These are phyloP conservation scores for Zophobas morio DNA, from an alignment of 1,140 invertebrate species.

Conservation along the genomic window DNA sequence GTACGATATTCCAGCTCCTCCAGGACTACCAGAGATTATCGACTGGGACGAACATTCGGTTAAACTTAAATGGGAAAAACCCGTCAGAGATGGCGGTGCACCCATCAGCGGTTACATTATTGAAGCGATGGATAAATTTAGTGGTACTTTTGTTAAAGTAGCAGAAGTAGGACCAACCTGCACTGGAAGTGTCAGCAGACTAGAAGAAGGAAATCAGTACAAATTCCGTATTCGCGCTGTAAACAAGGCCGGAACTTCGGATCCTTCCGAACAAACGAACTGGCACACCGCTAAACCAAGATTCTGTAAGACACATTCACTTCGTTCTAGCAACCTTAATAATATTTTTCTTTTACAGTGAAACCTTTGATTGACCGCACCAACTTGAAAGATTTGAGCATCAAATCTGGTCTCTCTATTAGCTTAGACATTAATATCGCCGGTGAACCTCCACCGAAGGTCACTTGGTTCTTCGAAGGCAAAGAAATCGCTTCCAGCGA, in stretches of 20 bases:
- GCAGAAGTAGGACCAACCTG: constrained; percentile 86
- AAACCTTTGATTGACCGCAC: constrained; percentile 95
- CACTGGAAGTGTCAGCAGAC: constrained; percentile 86
- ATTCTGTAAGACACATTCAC: constrained; percentile 78
- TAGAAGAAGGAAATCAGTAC: constrained; percentile 95
- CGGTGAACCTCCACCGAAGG: constrained; percentile 93
- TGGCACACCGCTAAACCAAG: constrained; percentile 96
- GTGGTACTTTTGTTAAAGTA: constrained; percentile 77
- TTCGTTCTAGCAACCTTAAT: constrained; percentile 28
- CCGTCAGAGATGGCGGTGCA: constrained; percentile 95
- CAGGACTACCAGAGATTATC: constrained; percentile 92
- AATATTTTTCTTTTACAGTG: constrained; percentile 73
- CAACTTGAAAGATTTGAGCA: constrained; percentile 85
- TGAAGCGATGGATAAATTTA: constrained; percentile 86
- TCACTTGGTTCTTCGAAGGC: constrained; percentile 91
- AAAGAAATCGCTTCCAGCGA: constrained; percentile 80
- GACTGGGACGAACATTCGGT: constrained; percentile 95
- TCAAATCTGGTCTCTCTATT: constrained; percentile 94
- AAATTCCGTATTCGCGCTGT: constrained; percentile 95
- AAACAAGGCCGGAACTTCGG: constrained; percentile 96
- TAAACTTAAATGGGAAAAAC: constrained; percentile 96
- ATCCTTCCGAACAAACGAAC: constrained; percentile 94
- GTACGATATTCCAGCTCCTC: constrained; percentile 90
- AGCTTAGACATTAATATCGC: constrained; percentile 93
- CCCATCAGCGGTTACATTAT: constrained; percentile 97